phyloP scores from a whole-genome alignment of 1,140 invertebrate species.

The Eciton burchellii region DNA sequence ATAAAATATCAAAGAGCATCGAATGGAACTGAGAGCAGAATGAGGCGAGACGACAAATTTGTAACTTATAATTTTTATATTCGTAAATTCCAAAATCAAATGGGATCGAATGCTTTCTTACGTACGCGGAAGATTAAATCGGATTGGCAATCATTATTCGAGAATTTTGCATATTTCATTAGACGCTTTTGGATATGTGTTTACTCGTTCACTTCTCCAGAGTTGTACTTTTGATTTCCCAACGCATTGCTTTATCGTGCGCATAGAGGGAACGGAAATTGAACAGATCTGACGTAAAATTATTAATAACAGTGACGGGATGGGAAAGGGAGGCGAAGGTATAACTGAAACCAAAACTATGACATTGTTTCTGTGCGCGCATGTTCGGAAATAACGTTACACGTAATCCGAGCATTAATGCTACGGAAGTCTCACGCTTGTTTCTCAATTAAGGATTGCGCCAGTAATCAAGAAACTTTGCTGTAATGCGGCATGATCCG shows the following conservation, averaged over 20 bases:
- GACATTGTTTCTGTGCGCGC: not conserved
- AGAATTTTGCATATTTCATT: no score
- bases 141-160: no score
- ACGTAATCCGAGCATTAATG: constrained; percentile 27
- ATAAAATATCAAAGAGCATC: no score
- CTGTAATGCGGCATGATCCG: not conserved
- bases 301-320: not conserved
- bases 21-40: not conserved
- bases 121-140: no score
- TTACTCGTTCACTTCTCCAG: no score
- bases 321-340: not conserved
- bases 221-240: not conserved
- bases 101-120: no score
- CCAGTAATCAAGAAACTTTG: constrained; percentile 36
- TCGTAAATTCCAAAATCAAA: no score
- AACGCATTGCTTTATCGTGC: not conserved
- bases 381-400: constrained; percentile 3
- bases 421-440: not conserved
- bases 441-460: constrained; percentile 13
- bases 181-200: no score
- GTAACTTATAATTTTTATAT: not conserved
- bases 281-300: not conserved
- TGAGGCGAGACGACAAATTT: not conserved
- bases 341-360: not conserved
- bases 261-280: not conserved